A percentile compares a stretch with the other conserved stretches of the same genome.
phyloP scores from a whole-genome alignment of 2,113 vertebrate genomes.

The Sinocyclocheilus anophthalmus region DNA sequence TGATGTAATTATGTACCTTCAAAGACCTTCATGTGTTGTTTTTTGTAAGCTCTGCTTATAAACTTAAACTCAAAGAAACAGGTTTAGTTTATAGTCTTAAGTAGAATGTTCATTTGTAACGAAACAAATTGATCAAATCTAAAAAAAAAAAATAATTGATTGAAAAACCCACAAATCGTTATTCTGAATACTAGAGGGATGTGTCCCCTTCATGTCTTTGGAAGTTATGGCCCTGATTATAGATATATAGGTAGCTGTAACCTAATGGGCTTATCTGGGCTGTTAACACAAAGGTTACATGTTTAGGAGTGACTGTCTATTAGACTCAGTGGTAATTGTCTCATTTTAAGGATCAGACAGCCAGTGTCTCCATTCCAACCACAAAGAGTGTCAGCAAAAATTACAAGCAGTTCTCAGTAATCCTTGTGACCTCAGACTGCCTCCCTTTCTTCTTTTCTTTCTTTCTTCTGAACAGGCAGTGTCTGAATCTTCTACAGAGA shows the following conservation, averaged over 20 bases:
- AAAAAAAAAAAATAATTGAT: not conserved
- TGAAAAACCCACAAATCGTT: not conserved
- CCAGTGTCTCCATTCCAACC: slow-evolving; percentile 61
- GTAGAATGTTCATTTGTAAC: not conserved
- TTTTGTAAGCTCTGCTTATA: not conserved
- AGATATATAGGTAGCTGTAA: slow-evolving; percentile 10
- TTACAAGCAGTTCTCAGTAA: slow-evolving; percentile 63
- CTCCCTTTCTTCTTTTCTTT: slow-evolving; percentile 42
- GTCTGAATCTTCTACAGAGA: not conserved
- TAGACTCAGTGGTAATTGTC: slow-evolving; percentile 13
- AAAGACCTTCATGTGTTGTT: slow-evolving; percentile 6
- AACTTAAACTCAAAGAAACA: not conserved
- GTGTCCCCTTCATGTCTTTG: not conserved
- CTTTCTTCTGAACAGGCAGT: not conserved
- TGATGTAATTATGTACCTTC: slow-evolving; percentile 15
- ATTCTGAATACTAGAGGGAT: not conserved
- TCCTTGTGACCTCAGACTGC: slow-evolving; percentile 63
- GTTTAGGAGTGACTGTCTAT: slow-evolving; percentile 14
- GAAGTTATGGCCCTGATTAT: not conserved
- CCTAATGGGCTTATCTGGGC: not conserved
- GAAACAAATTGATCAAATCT: not conserved
- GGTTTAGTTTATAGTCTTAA: not conserved
- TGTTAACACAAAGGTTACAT: slow-evolving; percentile 17
- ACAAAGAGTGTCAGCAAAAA: slow-evolving; percentile 62
- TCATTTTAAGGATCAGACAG: slow-evolving; percentile 47